phyloP scores from a whole-genome alignment of 1,140 invertebrate genomes.

The Drosophila aff. region DNA sequence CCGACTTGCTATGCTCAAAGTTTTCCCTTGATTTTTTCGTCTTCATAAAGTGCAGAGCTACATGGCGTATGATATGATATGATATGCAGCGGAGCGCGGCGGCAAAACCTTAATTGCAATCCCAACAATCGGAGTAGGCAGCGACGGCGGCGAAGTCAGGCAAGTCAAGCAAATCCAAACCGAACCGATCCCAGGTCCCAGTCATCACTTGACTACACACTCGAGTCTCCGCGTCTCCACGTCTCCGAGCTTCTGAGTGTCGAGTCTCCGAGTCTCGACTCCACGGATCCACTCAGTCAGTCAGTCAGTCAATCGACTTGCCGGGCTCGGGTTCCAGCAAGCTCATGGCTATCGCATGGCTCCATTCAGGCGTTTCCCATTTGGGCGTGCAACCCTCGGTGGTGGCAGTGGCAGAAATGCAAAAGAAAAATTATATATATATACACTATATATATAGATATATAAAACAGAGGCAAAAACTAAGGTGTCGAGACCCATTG shows the following conservation, averaged over 20 bases:
- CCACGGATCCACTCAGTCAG: constrained; percentile 29
- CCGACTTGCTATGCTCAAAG: neutral
- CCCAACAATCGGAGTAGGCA: constrained; percentile 38
- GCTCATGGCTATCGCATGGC: constrained; percentile 73
- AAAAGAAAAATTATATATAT: neutral
- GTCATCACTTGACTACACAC: constrained; percentile 54
- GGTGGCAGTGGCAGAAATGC: constrained; percentile 6
- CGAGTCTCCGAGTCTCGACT: neutral
- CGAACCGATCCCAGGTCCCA: constrained; percentile 43
- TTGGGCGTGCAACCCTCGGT: constrained; percentile 43
- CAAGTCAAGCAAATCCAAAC: constrained; percentile 44
- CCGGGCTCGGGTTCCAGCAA: constrained; percentile 50
- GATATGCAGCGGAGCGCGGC: constrained; percentile 39
- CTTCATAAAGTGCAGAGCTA: constrained; percentile 47
- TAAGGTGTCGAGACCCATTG: constrained; percentile 57
- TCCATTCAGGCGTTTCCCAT: constrained; percentile 74
- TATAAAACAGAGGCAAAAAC: constrained; percentile 25
- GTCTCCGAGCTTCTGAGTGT: neutral
- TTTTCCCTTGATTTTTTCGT: constrained; percentile 3
- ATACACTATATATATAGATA: neutral
- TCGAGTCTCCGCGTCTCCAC: constrained; percentile 6
- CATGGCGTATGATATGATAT: constrained; percentile 41
- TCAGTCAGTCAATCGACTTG: constrained; percentile 30
- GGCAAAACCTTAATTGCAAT: constrained; percentile 75
- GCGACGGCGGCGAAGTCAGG: constrained; percentile 57